These are phyloP conservation scores for Cosmorhoe ocellata DNA, from an alignment of 2,888 invertebrate genomes.

Conservation along the genomic window DNA sequence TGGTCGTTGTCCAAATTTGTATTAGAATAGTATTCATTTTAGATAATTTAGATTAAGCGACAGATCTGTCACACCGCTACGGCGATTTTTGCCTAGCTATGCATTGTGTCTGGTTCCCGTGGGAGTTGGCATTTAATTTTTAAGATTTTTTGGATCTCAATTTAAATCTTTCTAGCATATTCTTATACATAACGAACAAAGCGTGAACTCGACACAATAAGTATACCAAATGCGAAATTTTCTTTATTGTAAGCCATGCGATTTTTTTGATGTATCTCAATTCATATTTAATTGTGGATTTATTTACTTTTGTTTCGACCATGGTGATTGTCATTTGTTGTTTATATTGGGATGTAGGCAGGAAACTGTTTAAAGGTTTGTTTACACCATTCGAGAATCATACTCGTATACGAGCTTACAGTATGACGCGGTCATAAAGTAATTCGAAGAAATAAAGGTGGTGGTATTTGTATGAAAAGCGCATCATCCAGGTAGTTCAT, in stretches of 20 bases:
- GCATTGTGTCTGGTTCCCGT: conserved; percentile 60
- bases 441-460: no score
- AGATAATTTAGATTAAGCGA: conserved; percentile 71
- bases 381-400: no score
- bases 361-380: conserved; percentile 8
- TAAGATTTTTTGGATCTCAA: conserved; percentile 5
- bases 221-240: conserved; percentile 43
- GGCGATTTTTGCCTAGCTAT: conserved; percentile 63
- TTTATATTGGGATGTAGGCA: conserved; percentile 26
- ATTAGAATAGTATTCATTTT: conserved; percentile 59
- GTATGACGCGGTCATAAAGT: no score
- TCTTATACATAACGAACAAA: not conserved
- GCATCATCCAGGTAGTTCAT: no score
- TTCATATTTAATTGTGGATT: conserved; percentile 3
- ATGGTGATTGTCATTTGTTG: conserved; percentile 4
- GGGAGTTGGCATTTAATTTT: conserved; percentile 22
- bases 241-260: conserved; percentile 47
- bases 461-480: no score
- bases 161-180: conserved; percentile 1
- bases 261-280: conserved; percentile 38
- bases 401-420: no score
- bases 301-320: conserved; percentile 2
- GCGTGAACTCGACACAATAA: conserved; percentile 37
- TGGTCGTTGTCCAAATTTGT: conserved; percentile 33
- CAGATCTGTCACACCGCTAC: conserved; percentile 74